These are phyloP conservation scores for Eurytoma adleriae DNA, from an alignment of 2,888 invertebrate species.

Conservation along the genomic window DNA sequence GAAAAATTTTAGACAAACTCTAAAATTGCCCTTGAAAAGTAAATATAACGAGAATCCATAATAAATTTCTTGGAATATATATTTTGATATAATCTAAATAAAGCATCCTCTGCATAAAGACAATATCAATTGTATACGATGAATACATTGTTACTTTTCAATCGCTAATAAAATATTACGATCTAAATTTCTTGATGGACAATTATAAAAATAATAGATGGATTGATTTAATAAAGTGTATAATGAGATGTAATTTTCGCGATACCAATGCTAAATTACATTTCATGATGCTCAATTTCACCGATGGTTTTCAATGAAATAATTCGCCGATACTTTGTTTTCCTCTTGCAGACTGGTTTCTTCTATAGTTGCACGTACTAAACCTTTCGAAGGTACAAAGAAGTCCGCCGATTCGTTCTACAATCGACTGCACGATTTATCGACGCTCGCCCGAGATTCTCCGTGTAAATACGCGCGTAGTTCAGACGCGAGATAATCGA, in stretches of 20 bases:
- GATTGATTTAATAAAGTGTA: background rate
- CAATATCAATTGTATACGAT: too few relatives aligned
- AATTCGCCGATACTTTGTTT: too few relatives aligned
- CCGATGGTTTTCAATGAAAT: too few relatives aligned
- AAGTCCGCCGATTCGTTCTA: slow-evolving; percentile 25
- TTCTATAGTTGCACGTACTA: slow-evolving; percentile 13
- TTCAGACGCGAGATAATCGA: slow-evolving; percentile 54
- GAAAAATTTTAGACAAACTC: too few relatives aligned
- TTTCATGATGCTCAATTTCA: background rate
- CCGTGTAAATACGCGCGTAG: slow-evolving; percentile 54
- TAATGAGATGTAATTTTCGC: slow-evolving; percentile 57
- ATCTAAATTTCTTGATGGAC: too few relatives aligned
- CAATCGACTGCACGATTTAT: slow-evolving; percentile 40
- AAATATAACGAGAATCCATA: too few relatives aligned
- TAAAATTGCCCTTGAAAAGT: too few relatives aligned
- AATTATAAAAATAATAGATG: slow-evolving; percentile 23
- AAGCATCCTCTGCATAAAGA: too few relatives aligned
- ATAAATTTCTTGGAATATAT: too few relatives aligned
- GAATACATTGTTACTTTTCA: too few relatives aligned
- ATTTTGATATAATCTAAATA: too few relatives aligned
- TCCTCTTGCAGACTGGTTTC: slow-evolving; percentile 4
- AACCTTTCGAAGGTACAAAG: slow-evolving; percentile 25
- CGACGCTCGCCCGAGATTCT: slow-evolving; percentile 41
- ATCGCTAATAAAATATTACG: too few relatives aligned
- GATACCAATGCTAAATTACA: slow-evolving; percentile 18